phyloP scores from a whole-genome alignment of 2,888 invertebrate genomes.

The Napeogenes inachia region DNA sequence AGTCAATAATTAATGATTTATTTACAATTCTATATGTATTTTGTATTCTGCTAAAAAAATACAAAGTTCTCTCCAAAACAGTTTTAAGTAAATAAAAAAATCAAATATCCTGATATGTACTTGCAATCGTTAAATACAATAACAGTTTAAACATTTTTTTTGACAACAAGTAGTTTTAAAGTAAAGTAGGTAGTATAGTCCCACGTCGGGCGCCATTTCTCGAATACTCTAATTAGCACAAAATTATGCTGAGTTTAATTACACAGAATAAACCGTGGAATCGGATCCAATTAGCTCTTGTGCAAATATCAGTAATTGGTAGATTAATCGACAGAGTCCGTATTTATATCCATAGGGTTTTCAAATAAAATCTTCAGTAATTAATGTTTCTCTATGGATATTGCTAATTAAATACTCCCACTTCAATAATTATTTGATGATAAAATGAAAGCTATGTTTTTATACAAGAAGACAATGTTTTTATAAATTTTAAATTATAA shows the following conservation, averaged over 20 bases:
- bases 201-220: constrained; percentile 44
- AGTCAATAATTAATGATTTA: too few species aligned
- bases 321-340: constrained; percentile 47
- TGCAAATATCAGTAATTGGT: constrained; percentile 63
- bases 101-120: too few species aligned
- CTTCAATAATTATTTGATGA: background rate
- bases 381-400: constrained; percentile 4
- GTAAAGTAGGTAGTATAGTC: constrained; percentile 13
- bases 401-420: background rate
- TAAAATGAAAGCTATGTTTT: background rate
- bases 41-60: too few species aligned
- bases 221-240: constrained; percentile 29
- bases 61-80: too few species aligned
- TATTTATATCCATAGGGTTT: constrained; percentile 13
- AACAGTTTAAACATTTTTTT: too few species aligned
- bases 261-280: constrained; percentile 40
- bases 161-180: too few species aligned
- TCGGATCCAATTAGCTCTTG: constrained; percentile 57
- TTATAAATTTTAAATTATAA: too few species aligned
- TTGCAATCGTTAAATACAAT: too few species aligned
- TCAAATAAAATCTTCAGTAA: background rate
- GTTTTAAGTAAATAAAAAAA: too few species aligned
- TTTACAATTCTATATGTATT: too few species aligned
- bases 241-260: constrained; percentile 31
- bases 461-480: background rate